Evolutionary conservation across 2,888 invertebrate genomes (phyloP), one percentile per base, ranked within the genome.

Genomic region (Timema podura): DNA sequence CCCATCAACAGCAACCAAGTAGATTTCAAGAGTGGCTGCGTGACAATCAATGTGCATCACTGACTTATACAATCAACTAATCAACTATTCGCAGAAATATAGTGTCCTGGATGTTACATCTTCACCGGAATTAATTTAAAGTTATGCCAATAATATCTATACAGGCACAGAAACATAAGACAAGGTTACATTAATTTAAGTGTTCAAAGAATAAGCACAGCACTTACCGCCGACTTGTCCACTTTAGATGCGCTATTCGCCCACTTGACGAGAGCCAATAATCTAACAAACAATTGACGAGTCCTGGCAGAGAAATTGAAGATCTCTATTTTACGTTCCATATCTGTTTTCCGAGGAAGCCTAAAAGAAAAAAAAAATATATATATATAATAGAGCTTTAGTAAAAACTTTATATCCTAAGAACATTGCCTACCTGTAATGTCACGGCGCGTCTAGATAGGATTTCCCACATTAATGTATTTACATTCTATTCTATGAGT

Each of bases 181-280:
- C 30, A 30, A 2, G 30, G 30, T 30, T 30, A 30, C 30, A 30
- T 30, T 30, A 30, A 30, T 30, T 30, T 30, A 30, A 30, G 30
- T 30, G 30, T 30, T 30, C 30, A 30, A 2, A 30, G 30, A 30
- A 30, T 30, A 3, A 30, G 30, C 66, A 7, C 3, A 71, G 59
- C 71, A 83, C 87, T 86, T 83, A 92, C 92, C 57, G 95, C 93
- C 73, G 98, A 98, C 80, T 96, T 95, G 80, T 99, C 98, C 30
- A 99, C 98, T 88, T 98, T 98, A 0, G 96, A 96, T 30, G 98
- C 98, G 80, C 96, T 96, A 80, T 94, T 96, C 0, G 98, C 97
- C 99, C 99, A 99, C 82, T 98, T 98, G 0, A 99, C 98, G 44
- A 99, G 83, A 0, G 98, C 98, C 75, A 98, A 83, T 30, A 99